These are phyloP conservation scores for Centropyge bicolor DNA, from an alignment of 2,797 vertebrate genomes.

Conservation along the genomic window DNA sequence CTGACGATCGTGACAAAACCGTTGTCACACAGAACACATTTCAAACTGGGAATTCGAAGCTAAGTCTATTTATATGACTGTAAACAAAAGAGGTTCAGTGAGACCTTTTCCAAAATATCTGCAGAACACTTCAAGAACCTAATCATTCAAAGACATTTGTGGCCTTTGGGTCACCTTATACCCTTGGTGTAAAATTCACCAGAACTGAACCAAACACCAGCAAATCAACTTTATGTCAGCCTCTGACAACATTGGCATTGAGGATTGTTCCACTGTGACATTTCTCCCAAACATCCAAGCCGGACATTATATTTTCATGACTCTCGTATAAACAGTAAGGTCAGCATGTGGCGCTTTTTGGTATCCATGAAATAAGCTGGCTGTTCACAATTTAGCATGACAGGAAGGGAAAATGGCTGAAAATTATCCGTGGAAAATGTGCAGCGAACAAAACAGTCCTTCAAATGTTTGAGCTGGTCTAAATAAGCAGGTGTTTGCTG, in stretches of 20 bases:
- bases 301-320: slow-evolving; percentile 39
- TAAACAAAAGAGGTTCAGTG: neutral
- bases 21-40: neutral
- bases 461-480: slow-evolving; percentile 8
- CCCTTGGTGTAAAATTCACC: slow-evolving; percentile 15
- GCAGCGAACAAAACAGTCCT: slow-evolving; percentile 22
- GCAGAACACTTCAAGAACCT: neutral
- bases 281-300: slow-evolving; percentile 44
- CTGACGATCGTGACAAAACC: neutral
- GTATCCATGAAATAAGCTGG: slow-evolving; percentile 33
- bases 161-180: neutral
- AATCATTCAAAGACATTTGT: slow-evolving; percentile 20
- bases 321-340: slow-evolving; percentile 54
- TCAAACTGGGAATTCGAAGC: slow-evolving; percentile 1
- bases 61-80: neutral
- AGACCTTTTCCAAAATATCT: neutral
- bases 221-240: slow-evolving; percentile 23
- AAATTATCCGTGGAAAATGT: slow-evolving; percentile 29
- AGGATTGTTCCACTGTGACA: slow-evolving; percentile 26
- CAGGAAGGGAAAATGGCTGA: slow-evolving; percentile 36
- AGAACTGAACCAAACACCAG: slow-evolving; percentile 33
- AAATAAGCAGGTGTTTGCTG: slow-evolving; percentile 21
- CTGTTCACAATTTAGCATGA: slow-evolving; percentile 45
- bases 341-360: slow-evolving; percentile 11
- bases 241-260: slow-evolving; percentile 33